Evolutionary conservation across 2,113 vertebrate species (phyloP).

Genomic region (Nettapus auritus): DNA sequence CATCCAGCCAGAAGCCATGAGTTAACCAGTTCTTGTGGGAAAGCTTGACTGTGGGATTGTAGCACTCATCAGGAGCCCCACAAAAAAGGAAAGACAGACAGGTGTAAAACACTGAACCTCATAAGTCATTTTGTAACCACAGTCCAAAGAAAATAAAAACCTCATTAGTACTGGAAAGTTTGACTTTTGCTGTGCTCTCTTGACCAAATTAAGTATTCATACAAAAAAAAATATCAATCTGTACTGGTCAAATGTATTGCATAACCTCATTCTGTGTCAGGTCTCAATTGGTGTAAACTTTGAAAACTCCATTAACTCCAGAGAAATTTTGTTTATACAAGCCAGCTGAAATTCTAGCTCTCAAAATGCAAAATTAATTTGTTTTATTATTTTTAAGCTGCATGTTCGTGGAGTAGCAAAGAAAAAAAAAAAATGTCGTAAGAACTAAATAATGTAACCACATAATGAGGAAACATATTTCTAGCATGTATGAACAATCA

Average conservation of each 20-base stretch:
- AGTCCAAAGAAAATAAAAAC: slow-evolving; percentile 51
- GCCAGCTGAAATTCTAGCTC: neutral
- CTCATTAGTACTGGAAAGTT: slow-evolving; percentile 46
- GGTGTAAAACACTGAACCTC: slow-evolving; percentile 34
- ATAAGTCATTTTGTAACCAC: neutral
- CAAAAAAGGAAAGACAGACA: slow-evolving; percentile 34
- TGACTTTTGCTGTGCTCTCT: neutral
- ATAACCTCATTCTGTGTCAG: slow-evolving; percentile 29
- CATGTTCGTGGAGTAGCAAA: neutral
- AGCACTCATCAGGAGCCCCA: neutral
- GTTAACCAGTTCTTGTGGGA: slow-evolving; percentile 37
- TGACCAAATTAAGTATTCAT: neutral
- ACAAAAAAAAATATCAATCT: slow-evolving; percentile 12
- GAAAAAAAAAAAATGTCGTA: neutral
- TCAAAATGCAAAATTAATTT: slow-evolving; percentile 13
- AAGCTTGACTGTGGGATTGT: neutral
- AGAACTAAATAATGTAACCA: neutral
- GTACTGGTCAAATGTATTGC: slow-evolving; percentile 22
- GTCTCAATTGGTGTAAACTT: neutral
- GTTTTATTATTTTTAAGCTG: neutral
- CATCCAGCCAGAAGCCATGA: slow-evolving; percentile 24
- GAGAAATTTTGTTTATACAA: slow-evolving; percentile 5
- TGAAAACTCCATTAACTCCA: slow-evolving; percentile 4
- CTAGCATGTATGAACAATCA: neutral
- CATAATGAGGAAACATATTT: neutral